phyloP scores from a whole-genome alignment of 2,797 vertebrate species.

The Lophotriccus pileatus region DNA sequence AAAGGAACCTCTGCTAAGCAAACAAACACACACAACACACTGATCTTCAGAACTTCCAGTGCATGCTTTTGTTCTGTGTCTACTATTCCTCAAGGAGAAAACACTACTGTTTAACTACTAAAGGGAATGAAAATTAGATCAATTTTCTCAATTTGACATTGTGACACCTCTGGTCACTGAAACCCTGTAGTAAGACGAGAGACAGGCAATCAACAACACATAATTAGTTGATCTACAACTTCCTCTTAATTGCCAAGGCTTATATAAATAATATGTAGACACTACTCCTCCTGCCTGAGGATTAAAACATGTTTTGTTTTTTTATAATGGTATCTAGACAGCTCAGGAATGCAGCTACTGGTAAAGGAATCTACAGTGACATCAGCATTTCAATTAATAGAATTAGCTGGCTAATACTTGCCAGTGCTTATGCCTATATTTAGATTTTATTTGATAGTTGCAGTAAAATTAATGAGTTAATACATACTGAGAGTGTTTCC shows the following conservation, averaged over 20 bases:
- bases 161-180: not conserved
- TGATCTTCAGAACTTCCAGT: not conserved
- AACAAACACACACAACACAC: not conserved
- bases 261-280: not conserved
- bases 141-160: not conserved
- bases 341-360: not conserved
- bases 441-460: not conserved
- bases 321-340: not conserved
- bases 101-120: not conserved
- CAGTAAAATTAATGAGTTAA: not conserved
- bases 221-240: not conserved
- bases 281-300: not conserved
- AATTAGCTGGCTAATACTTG: not conserved
- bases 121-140: not conserved
- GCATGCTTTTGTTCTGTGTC: not conserved
- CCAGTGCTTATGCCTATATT: not conserved
- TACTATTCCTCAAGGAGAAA: not conserved
- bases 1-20: not conserved
- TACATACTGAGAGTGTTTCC: not conserved
- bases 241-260: not conserved
- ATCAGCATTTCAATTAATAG: not conserved
- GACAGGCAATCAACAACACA: not conserved
- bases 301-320: not conserved
- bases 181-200: not conserved
- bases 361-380: not conserved